A percentile compares a stretch with the other conserved stretches of the same genome.
Conservation (phyloP, 2,888 invertebrate species). For the Tipula helvola region DNA sequence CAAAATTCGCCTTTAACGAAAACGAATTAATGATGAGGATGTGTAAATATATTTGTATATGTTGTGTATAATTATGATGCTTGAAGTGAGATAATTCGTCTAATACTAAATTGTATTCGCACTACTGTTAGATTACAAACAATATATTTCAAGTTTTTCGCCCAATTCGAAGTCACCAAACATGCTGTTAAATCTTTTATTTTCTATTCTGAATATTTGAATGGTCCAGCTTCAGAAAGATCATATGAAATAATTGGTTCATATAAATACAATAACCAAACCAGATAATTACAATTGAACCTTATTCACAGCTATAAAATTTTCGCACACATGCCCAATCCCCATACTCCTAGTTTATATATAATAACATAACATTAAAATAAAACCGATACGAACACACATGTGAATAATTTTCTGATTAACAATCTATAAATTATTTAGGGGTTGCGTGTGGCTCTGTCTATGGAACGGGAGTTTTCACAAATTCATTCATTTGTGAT, state of each 20-base stretch:
- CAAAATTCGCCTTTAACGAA: background rate
- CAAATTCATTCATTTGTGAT: background rate
- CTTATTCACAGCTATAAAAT: background rate
- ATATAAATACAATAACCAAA: background rate
- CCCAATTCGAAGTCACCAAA: too few species aligned
- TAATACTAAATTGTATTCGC: too few species aligned
- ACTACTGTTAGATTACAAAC: too few species aligned
- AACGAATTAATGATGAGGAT: background rate
- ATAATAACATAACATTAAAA: background rate
- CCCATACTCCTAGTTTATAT: background rate
- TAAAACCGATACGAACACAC: background rate
- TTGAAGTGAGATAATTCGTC: background rate
- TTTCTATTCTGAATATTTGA: too few species aligned
- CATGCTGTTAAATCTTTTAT: too few species aligned
- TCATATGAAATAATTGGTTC: background rate
- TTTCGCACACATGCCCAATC: background rate
- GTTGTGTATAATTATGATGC: background rate
- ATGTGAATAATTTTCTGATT: background rate
- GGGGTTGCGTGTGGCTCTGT: background rate
- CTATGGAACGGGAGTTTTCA: background rate
- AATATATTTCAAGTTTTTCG: too few species aligned
- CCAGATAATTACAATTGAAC: background rate
- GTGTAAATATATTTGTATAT: background rate
- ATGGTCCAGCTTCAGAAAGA: too few species aligned
- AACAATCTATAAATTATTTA: background rate